These are phyloP conservation scores for Tupaia chinensis DNA, from an alignment of 2,113 vertebrate genomes.

Conservation along the genomic window DNA sequence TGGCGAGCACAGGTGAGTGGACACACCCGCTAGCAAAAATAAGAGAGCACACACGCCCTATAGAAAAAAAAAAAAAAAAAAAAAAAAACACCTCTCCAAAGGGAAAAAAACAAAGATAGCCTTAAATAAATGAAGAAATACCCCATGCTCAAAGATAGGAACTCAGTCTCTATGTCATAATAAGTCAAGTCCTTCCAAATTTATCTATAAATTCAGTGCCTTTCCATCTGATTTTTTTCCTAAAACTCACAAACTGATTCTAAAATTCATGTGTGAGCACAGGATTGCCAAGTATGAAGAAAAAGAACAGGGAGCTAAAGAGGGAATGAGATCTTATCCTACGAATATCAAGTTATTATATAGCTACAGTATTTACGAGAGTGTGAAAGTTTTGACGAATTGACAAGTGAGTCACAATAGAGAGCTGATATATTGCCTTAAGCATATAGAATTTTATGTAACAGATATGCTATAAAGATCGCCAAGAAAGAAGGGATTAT, in stretches of 20 bases:
- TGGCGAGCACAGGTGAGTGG: too few relatives aligned
- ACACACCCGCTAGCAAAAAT: too few relatives aligned
- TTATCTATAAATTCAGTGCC: background rate
- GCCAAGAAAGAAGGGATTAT: background rate
- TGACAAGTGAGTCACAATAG: background rate
- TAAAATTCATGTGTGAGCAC: background rate
- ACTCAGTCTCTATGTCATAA: background rate
- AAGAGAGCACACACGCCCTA: too few relatives aligned
- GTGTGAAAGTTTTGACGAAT: background rate
- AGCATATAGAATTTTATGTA: background rate
- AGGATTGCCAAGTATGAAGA: background rate
- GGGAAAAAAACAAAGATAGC: background rate
- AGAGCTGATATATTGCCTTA: background rate
- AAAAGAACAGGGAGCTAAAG: background rate
- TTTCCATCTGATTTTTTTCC: background rate
- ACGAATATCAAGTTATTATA: background rate
- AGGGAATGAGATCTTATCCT: background rate
- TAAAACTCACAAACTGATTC: background rate
- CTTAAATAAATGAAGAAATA: background rate
- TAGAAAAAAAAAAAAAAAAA: too few relatives aligned
- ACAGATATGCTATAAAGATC: background rate
- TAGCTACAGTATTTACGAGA: background rate
- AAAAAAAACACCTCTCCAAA: too few relatives aligned
- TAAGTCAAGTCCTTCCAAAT: background rate
- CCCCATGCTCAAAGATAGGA: background rate